Evolutionary conservation across 1,140 invertebrate species (phyloP), one percentile per base, ranked within the genome.

Genomic region (Heliconius nattereri): DNA sequence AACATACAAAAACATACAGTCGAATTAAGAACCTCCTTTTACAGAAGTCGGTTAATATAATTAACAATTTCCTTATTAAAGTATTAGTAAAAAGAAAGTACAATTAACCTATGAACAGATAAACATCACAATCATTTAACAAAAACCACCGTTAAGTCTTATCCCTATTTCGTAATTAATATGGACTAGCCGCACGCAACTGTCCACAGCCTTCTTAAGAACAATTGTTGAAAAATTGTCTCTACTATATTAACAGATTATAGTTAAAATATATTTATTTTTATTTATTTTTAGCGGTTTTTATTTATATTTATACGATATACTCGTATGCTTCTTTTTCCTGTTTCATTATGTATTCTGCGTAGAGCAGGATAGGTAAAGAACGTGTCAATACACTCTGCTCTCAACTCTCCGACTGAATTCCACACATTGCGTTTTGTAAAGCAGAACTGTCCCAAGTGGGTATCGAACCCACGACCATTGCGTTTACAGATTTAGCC

Each of bases 81-180:
- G 23, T 66, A 66, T 66, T 66, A 66, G 57, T 66, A 1, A 66
- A 66, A 66, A 66, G 57, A 66, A 66, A 66, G 57, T 66, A 29
- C 57, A 23, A 66, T 66, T 66, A 66, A 66, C 57, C 57, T 66
- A 66, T 29, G 57, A 5, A 13, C 57, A 66, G 23, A 66, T 26
- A 66, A 23, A 66, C 60, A 66, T 66, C 0, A 26, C n/a, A 66
- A 66, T 66, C 29, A 66, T 66, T 29, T 29, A 5, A 45, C 2
- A 16, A 45, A 26, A 13, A 66, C 5, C 23, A 66, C 60, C 60
- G 60, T 66, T 66, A 66, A 66, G 60, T 66, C 2, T 66, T 66
- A 66, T 66, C 60, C 26, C 60, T 26, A 3, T 66, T 23, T 66
- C 11, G 26, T 66, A 66, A 66, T 66, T 66, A 66, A 66, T 66